Conservation (phyloP, 2,797 vertebrate species). For the Rhynchotus rufescens region DNA sequence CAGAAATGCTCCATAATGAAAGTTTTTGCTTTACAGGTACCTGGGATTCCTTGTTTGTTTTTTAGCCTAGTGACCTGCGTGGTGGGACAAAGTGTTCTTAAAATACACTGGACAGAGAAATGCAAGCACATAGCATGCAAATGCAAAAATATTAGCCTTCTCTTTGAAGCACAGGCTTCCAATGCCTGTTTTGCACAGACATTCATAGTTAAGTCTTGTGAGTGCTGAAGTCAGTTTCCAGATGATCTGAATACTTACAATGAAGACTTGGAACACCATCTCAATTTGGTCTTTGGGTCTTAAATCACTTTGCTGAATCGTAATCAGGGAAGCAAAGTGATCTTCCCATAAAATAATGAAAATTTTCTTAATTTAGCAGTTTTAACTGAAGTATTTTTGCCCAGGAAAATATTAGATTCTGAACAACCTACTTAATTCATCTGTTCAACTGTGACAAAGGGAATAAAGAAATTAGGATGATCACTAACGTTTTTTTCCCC, state of each 20-base stretch:
- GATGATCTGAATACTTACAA: background rate
- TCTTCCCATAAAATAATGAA: too few species aligned
- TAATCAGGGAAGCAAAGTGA: too few species aligned
- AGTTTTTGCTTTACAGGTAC: background rate
- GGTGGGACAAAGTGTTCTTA: background rate
- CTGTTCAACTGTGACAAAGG: background rate
- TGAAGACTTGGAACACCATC: too few species aligned
- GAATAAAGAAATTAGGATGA: background rate
- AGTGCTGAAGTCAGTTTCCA: background rate
- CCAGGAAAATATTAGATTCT: too few species aligned
- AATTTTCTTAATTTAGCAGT: too few species aligned
- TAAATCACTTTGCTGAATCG: too few species aligned
- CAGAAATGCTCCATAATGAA: rapidly evolving
- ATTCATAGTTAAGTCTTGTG: background rate
- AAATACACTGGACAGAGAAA: background rate
- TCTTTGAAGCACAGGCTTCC: background rate
- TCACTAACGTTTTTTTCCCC: background rate
- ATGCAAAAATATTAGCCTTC: background rate
- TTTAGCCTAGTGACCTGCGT: too few species aligned
- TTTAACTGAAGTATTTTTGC: too few species aligned
- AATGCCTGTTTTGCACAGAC: background rate
- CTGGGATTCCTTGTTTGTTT: background rate
- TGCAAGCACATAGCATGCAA: rapidly evolving
- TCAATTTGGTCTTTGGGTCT: too few species aligned
- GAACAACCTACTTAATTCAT: too few species aligned